A percentile compares a stretch with the other conserved stretches of the same genome.
phyloP scores from a whole-genome alignment of 64 coral and sea anemone species.

The Cladopsammia gracilis region DNA sequence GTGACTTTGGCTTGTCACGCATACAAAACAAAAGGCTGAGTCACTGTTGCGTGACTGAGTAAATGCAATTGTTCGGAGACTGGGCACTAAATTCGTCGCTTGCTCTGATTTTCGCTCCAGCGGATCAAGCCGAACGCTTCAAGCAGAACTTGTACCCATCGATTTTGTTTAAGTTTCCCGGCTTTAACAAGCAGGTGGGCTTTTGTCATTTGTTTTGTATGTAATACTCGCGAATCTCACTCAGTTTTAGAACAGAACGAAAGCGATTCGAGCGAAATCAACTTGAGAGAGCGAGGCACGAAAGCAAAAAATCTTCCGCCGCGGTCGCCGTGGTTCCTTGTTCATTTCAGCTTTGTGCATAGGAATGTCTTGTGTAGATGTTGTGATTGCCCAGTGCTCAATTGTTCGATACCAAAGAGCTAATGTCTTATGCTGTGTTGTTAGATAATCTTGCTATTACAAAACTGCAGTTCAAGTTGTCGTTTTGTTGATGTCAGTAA shows the following conservation, averaged over 20 bases:
- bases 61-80: too few species aligned
- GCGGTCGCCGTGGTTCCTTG: background rate
- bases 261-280: background rate
- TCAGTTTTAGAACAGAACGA: background rate
- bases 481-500: background rate
- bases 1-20: too few species aligned
- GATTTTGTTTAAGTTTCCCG: background rate
- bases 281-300: background rate
- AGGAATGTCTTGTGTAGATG: background rate
- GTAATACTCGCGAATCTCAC: background rate
- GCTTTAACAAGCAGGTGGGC: conserved; percentile 20
- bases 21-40: too few species aligned
- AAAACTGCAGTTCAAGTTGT: background rate
- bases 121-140: background rate
- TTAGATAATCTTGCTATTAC: background rate
- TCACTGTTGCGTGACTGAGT: too few species aligned
- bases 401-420: background rate
- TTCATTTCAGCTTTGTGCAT: background rate
- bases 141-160: background rate
- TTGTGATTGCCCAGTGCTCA: background rate
- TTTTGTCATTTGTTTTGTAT: background rate
- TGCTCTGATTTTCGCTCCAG: background rate
- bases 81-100: background rate
- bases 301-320: conserved; percentile 17
- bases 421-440: background rate